Percentiles rank a stretch among this genome's conserved stretches.
Evolutionary conservation across 2,888 invertebrate species (phyloP).

Genomic region (Cryptocephalus moraei): DNA sequence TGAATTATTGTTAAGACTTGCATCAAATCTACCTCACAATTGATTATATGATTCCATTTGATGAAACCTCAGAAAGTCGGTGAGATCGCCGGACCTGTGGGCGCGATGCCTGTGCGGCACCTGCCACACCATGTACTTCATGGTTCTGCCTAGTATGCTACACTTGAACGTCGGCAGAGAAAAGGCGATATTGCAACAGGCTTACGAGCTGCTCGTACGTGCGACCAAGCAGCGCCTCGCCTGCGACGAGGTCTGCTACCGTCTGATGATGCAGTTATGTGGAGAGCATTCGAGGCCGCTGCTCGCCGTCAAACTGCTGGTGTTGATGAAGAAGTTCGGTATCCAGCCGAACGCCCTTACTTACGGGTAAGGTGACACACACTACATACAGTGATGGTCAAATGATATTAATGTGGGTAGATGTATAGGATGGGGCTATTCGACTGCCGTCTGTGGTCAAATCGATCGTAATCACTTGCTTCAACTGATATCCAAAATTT

Average conservation of each 20-base stretch:
- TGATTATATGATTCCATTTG: slow-evolving; percentile 4
- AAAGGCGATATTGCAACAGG: slow-evolving; percentile 64
- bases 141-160: slow-evolving; percentile 84
- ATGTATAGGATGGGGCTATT: no score
- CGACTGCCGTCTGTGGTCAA: no score
- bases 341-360: slow-evolving; percentile 96
- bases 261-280: slow-evolving; percentile 97
- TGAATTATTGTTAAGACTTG: no score
- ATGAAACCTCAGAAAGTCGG: slow-evolving; percentile 27
- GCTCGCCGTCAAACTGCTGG: slow-evolving; percentile 82
- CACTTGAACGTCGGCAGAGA: slow-evolving; percentile 61
- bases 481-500: no score
- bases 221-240: slow-evolving; percentile 79
- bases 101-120: slow-evolving; percentile 81
- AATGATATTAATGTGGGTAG: no score
- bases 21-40: no score
- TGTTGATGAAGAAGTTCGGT: slow-evolving; percentile 86
- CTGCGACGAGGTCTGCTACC: slow-evolving; percentile 95
- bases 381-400: no score
- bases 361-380: slow-evolving; percentile 65
- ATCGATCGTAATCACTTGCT: no score
- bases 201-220: slow-evolving; percentile 78
- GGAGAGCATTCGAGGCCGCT: slow-evolving; percentile 90
- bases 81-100: slow-evolving; percentile 69
- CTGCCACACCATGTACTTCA: slow-evolving; percentile 87